Evolutionary conservation across 2,888 invertebrate genomes (phyloP), one percentile per base, ranked within the genome.

Genomic region (Frankliniella intonsa): DNA sequence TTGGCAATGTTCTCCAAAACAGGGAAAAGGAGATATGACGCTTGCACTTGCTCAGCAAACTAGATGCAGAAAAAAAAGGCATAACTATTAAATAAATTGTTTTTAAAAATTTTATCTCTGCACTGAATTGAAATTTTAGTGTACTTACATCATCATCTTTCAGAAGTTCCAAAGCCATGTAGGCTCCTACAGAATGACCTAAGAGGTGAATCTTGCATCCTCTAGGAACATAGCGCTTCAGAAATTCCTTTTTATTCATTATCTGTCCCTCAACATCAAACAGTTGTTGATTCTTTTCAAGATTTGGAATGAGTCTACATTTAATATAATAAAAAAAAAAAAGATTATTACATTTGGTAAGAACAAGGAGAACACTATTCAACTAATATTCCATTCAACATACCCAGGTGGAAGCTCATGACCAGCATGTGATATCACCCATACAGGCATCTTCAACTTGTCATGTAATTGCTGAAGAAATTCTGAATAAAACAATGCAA

Each of bases 111-210:
- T 38, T 38, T 38, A 38, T 38, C 3, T 38, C 38, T 38, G 38
- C 38, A 38, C 2, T 38, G 38, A 2, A 38, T 5, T 38, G 55
- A 55, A 8, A 82, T 83, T 22, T 81, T 81, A 79, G 76, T 17
- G 50, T 81, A 85, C 90, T 87, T 85, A 94, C 88, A 51, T 88
- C 86, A 9, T 90, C 88, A 84, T 92, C 88, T 84, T 93, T 90
- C 50, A 95, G 86, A 81, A 96, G 87, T 86, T 96, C 93, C 82
- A 96, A 87, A 84, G 93, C 90, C 86, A 97, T 92, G 92, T 96
- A 96, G 82, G 94, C 91, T 7, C 98, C 98, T 86, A 97, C 95
- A 0, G 97, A 97, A 90, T 98, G 97, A 2, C 95, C 97, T 85
- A 97, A 91, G 69, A 97, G 88, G 87, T 96, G 93, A 76, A 98